These are phyloP conservation scores for Orientallactaga bullata DNA, from an alignment of 2,113 vertebrate genomes.

Conservation along the genomic window DNA sequence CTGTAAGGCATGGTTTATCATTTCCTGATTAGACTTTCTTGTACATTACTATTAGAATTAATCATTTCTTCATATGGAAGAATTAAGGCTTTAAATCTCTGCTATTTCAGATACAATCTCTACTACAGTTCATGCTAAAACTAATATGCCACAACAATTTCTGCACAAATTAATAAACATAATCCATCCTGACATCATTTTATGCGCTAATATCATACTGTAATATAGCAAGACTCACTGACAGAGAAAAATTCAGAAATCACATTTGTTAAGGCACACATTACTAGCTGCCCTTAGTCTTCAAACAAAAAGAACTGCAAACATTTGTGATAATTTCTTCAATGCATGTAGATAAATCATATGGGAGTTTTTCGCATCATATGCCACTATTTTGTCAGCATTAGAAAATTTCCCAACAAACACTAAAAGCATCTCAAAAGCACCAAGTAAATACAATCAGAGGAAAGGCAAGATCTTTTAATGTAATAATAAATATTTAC, in stretches of 20 bases:
- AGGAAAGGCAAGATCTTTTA: not conserved
- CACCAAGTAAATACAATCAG: not conserved
- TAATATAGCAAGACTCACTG: not conserved
- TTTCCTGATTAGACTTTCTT: not conserved
- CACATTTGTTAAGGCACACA: not conserved
- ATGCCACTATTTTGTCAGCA: not conserved
- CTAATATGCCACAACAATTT: not conserved
- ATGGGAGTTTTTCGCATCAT: not conserved
- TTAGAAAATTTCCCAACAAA: not conserved
- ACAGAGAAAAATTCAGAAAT: not conserved
- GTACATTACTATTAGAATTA: not conserved
- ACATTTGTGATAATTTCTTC: not conserved
- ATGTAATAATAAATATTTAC: not conserved
- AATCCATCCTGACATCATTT: not conserved
- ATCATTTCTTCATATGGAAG: not conserved
- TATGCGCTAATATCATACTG: not conserved
- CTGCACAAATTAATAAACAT: not conserved
- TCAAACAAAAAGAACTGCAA: slow-evolving; percentile 6
- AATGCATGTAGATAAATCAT: not conserved
- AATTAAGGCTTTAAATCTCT: not conserved
- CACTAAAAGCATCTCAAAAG: not conserved
- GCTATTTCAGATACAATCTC: not conserved
- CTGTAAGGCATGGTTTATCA: not conserved
- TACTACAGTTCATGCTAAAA: not conserved
- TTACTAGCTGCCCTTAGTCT: not conserved